Evolutionary conservation across 2,888 invertebrate species (phyloP), one percentile per base, ranked within the genome.

Genomic region (Acanthosepion lycidas): DNA sequence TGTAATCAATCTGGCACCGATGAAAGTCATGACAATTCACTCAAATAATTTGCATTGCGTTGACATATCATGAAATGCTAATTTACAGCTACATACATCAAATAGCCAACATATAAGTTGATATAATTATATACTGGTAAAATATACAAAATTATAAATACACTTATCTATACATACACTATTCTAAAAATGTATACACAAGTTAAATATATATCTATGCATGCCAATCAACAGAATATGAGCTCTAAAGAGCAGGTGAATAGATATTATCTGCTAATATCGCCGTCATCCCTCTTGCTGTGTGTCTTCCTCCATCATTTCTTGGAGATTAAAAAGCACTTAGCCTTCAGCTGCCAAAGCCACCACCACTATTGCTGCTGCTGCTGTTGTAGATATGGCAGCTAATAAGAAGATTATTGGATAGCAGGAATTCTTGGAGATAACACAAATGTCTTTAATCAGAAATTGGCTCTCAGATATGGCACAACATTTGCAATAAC

Each of bases 251-350:
- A 78, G 78, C 78, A 78, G 78, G 78, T 78, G 78, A 78, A 78
- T n/a, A 78, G 78, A 78, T 78, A 78, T 78, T 78, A 78, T 78
- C n/a, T n/a, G 78, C n/a, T 78, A n/a, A 78, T 78, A 78, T 78
- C n/a, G 9, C n/a, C 2, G 15, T 78, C 3, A n/a, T 78, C 78
- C 78, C 78, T 15, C n/a, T n/a, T 78, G n/a, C 78, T 78, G 15
- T 78, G 15, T 78, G 78, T 33, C n/a, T n/a, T 18, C 23, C n/a
- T n/a, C 78, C 18, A 78, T 78, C n/a, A 78, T 78, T 78, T 78
- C n/a, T 78, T 78, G n/a, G 78, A 78, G 78, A 78, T 78, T 78
- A 78, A 78, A 78, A 78, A 78, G 78, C 78, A 78, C 78, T 78
- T 78, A 78, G 78, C 78, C 78, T 33, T 78, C 78, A 78, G 78